Evolutionary conservation across 2,797 vertebrate genomes (phyloP).

Genomic region (Fistularia tabacaria): DNA sequence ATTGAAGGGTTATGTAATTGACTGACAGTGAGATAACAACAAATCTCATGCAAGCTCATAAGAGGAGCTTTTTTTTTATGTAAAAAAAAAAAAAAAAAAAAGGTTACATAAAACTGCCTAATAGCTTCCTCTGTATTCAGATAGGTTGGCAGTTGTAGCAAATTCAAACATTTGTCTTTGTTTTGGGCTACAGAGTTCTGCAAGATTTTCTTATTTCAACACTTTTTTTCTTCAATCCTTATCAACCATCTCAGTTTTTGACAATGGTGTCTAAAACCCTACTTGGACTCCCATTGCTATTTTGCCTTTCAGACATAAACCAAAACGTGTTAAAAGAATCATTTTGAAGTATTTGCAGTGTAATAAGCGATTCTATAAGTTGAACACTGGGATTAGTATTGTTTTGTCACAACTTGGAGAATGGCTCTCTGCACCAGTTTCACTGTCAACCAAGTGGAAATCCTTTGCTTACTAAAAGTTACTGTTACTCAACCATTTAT

Average conservation of each 20-base stretch:
- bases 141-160: too few relatives aligned
- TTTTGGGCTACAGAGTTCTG: slow-evolving; percentile 19
- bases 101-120: too few relatives aligned
- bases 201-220: slow-evolving; percentile 31
- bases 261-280: slow-evolving; percentile 32
- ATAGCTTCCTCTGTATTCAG: too few relatives aligned
- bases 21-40: slow-evolving; percentile 59
- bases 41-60: slow-evolving; percentile 37
- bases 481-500: too few relatives aligned
- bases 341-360: slow-evolving; percentile 69
- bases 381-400: slow-evolving; percentile 66
- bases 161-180: not conserved
- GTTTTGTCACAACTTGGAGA: slow-evolving; percentile 50
- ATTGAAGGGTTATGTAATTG: slow-evolving; percentile 54
- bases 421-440: slow-evolving; percentile 49
- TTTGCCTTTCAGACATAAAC: slow-evolving; percentile 41
- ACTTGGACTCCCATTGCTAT: slow-evolving; percentile 50
- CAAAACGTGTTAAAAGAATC: slow-evolving; percentile 37
- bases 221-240: slow-evolving; percentile 39
- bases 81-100: not conserved
- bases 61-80: slow-evolving; percentile 4
- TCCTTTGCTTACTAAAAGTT: too few relatives aligned
- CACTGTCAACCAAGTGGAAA: slow-evolving; percentile 12
- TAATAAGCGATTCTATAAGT: slow-evolving; percentile 70
- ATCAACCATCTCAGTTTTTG: slow-evolving; percentile 39